Evolutionary conservation across 53 echinoderm and acorn worm species (phyloP).

Genomic region (Echinarachnius parma): DNA sequence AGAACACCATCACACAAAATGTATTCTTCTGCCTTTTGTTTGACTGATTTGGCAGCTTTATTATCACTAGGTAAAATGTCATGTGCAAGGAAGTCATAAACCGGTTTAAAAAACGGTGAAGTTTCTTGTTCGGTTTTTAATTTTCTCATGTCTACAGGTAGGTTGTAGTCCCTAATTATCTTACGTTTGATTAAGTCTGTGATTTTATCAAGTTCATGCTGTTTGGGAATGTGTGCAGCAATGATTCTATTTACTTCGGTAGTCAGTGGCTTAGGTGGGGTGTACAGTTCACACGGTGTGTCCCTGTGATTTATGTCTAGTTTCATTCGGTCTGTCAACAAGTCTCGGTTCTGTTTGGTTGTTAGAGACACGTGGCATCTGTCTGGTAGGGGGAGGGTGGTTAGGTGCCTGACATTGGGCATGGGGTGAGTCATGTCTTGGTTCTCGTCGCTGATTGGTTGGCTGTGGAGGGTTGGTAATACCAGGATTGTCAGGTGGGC

Average conservation of each 20-base stretch:
- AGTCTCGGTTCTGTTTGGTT: slow-evolving; percentile 22
- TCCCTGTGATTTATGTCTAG: slow-evolving; percentile 2
- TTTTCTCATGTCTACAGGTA: slow-evolving; percentile 36
- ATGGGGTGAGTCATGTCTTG: background rate
- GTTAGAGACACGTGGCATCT: background rate
- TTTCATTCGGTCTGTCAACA: slow-evolving; percentile 19
- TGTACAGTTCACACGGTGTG: slow-evolving; percentile 28
- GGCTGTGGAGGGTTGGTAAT: no score
- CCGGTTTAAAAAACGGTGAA: slow-evolving; percentile 36
- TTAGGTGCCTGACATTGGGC: no score
- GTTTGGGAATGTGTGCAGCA: slow-evolving; percentile 46
- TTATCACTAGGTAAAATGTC: slow-evolving; percentile 47
- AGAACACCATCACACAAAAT: slow-evolving; percentile 51
- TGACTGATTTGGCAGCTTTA: slow-evolving; percentile 36
- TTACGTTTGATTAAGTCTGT: slow-evolving; percentile 40
- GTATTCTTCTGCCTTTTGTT: slow-evolving; percentile 41
- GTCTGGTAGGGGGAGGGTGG: slow-evolving; percentile 1
- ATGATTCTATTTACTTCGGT: slow-evolving; percentile 25
- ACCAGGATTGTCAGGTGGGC: no score
- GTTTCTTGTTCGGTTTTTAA: slow-evolving; percentile 41
- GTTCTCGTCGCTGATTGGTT: no score
- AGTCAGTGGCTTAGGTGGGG: slow-evolving; percentile 32
- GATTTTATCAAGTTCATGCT: slow-evolving; percentile 34
- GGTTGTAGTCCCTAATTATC: slow-evolving; percentile 55
- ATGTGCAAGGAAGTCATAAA: slow-evolving; percentile 40